Percentiles rank a stretch among this genome's conserved stretches.
These are phyloP conservation scores for Lepus townsendii DNA, from an alignment of 2,797 vertebrate species.

Conservation along the genomic window DNA sequence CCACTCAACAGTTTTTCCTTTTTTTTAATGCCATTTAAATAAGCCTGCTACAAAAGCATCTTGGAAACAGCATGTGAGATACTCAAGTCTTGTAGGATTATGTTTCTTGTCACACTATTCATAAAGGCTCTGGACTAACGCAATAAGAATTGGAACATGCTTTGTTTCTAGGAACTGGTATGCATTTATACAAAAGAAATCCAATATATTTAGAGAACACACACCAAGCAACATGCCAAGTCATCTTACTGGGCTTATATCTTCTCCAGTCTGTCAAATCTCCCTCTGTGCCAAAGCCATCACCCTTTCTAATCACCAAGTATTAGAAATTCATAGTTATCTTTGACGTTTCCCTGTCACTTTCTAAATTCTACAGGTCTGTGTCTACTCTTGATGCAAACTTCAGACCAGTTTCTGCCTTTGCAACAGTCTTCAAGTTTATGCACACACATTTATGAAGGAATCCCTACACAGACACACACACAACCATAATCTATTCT, in stretches of 20 bases:
- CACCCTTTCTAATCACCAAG: not conserved
- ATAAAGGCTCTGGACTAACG: constrained; percentile 9
- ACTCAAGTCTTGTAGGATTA: not conserved
- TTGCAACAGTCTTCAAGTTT: not conserved
- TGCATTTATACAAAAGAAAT: not conserved
- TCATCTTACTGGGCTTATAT: not conserved
- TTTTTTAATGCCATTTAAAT: constrained; percentile 73
- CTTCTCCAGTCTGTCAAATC: not conserved
- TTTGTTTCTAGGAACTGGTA: not conserved
- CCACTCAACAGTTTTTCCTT: constrained; percentile 62
- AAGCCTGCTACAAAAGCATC: constrained; percentile 62
- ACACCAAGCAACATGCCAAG: not conserved
- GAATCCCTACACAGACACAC: not conserved
- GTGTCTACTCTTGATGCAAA: not conserved
- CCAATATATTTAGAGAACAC: not conserved
- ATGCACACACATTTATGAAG: not conserved
- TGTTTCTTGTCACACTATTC: constrained; percentile 1
- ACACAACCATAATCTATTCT: not conserved
- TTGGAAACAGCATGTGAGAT: constrained; percentile 61
- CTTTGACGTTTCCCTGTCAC: not conserved
- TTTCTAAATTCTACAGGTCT: not conserved
- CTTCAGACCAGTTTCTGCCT: not conserved
- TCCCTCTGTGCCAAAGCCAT: not conserved
- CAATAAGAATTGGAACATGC: not conserved
- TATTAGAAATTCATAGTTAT: not conserved